Percentiles rank a stretch among this genome's conserved stretches.
Evolutionary conservation across 2,113 vertebrate genomes (phyloP).

Genomic region (Eudyptes chrysolophus): DNA sequence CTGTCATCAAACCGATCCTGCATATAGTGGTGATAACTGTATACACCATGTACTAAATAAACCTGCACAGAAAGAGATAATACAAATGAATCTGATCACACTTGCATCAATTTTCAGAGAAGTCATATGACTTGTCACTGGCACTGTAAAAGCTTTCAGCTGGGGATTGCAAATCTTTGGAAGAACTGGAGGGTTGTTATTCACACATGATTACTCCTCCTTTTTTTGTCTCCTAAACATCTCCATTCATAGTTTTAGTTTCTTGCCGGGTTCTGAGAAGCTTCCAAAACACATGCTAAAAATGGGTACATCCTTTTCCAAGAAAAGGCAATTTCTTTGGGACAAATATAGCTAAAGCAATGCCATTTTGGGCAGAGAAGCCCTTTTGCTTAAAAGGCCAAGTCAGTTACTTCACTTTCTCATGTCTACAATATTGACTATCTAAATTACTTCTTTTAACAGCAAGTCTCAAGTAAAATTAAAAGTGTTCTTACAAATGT

Average conservation of each 20-base stretch:
- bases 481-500: not conserved
- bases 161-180: not conserved
- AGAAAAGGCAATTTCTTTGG: not conserved
- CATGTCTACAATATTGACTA: not conserved
- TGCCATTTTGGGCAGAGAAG: not conserved
- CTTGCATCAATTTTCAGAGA: not conserved
- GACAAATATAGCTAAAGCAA: not conserved
- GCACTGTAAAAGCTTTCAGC: not conserved
- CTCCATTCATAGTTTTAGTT: not conserved
- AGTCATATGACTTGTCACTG: not conserved
- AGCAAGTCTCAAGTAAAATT: not conserved
- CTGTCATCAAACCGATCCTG: constrained; percentile 90
- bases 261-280: not conserved
- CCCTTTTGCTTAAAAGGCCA: not conserved
- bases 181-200: not conserved
- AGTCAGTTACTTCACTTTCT: not conserved
- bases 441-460: not conserved
- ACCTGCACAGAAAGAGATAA: constrained; percentile 67
- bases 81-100: not conserved
- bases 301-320: not conserved
- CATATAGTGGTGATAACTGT: constrained; percentile 96
- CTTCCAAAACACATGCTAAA: not conserved
- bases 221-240: not conserved
- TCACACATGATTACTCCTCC: not conserved
- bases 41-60: constrained; percentile 84